These are phyloP conservation scores for Alcedo quadribrachys DNA, from an alignment of 2,797 vertebrate genomes.

Conservation along the genomic window DNA sequence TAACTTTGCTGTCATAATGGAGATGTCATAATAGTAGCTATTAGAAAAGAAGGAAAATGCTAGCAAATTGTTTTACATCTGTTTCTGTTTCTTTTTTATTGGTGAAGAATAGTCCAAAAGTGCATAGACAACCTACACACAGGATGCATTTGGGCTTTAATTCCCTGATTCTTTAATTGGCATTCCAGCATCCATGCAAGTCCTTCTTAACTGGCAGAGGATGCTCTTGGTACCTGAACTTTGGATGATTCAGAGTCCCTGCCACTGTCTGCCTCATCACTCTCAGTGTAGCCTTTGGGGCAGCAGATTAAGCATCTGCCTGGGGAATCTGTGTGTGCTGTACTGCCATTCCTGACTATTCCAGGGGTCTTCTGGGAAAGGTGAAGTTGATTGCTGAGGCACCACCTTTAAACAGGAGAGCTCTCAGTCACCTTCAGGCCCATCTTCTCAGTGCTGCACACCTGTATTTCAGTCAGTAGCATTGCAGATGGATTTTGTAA, in stretches of 20 bases:
- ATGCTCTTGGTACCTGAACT: not conserved
- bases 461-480: not conserved
- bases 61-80: not conserved
- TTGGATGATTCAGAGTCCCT: not conserved
- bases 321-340: not conserved
- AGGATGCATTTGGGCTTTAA: not conserved
- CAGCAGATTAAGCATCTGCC: not conserved
- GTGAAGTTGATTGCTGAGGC: not conserved
- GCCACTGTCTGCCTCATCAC: accelerated
- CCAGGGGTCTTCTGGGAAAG: not conserved
- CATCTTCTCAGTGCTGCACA: not conserved
- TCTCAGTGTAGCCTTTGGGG: accelerated
- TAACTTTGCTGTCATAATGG: not conserved
- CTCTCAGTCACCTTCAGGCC: not conserved
- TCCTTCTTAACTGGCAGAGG: not conserved
- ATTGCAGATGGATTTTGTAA: not conserved
- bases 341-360: not conserved
- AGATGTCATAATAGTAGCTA: not conserved
- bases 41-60: not conserved
- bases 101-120: not conserved
- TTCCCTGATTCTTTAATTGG: not conserved
- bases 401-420: not conserved
- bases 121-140: not conserved
- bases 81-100: not conserved
- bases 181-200: not conserved